These are phyloP conservation scores for Eristalis arbustorum DNA, from an alignment of 2,888 invertebrate genomes.

Conservation along the genomic window DNA sequence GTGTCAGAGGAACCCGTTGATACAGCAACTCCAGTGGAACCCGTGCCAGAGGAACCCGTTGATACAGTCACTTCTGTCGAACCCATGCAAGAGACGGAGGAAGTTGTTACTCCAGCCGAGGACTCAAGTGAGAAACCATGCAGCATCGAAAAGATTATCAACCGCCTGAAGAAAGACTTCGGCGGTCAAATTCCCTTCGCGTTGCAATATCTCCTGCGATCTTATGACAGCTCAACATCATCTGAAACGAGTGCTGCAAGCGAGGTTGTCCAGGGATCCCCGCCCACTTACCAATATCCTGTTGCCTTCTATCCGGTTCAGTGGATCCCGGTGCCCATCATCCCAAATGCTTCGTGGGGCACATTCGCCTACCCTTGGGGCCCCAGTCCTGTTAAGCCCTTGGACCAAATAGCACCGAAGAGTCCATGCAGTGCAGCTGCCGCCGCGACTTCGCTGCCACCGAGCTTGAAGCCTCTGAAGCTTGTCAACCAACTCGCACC, in stretches of 20 bases:
- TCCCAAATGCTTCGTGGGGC: slow-evolving; percentile 15
- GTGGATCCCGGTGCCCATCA: slow-evolving; percentile 34
- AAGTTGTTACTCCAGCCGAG: neutral
- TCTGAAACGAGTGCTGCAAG: neutral
- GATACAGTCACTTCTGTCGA: neutral
- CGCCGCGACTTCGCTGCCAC: neutral
- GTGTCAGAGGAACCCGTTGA: neutral
- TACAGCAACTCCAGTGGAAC: neutral
- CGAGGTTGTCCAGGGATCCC: neutral
- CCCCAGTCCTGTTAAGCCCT: neutral
- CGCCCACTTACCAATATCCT: neutral
- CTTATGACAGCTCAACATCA: neutral
- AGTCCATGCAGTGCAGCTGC: slow-evolving; percentile 9
- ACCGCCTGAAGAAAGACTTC: slow-evolving; percentile 12
- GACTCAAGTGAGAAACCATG: neutral
- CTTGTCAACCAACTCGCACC: neutral
- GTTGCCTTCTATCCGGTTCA: slow-evolving; percentile 25
- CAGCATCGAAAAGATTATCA: slow-evolving; percentile 26
- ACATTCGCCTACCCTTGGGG: slow-evolving; percentile 25
- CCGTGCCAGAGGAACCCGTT: neutral
- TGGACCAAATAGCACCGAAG: neutral
- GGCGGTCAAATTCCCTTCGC: slow-evolving; percentile 17
- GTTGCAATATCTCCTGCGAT: slow-evolving; percentile 32
- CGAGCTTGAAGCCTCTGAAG: neutral
- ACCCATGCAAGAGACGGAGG: neutral